phyloP scores from a whole-genome alignment of 2,888 invertebrate species.

The Merodon equestris region DNA sequence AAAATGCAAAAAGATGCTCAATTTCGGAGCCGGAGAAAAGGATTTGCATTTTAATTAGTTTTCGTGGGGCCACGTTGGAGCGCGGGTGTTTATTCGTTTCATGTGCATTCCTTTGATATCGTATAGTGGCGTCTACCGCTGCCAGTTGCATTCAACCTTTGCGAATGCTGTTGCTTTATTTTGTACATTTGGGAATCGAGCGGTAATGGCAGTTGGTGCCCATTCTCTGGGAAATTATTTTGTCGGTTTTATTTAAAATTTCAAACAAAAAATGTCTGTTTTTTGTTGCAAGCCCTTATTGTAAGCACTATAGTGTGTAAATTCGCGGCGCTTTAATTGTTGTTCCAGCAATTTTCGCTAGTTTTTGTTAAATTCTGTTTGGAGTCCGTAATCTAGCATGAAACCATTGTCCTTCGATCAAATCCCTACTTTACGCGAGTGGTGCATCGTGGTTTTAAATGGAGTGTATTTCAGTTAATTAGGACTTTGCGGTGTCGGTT shows the following conservation, averaged over 20 bases:
- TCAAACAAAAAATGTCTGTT: constrained; percentile 34
- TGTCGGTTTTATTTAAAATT: constrained; percentile 55
- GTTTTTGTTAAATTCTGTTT: constrained; percentile 1
- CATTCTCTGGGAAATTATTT: constrained; percentile 47
- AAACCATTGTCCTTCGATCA: constrained; percentile 53
- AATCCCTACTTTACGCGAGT: constrained; percentile 43
- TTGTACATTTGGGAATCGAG: constrained; percentile 46
- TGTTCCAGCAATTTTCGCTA: no score
- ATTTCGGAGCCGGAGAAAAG: constrained; percentile 28
- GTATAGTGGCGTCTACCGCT: not conserved
- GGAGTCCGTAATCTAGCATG: constrained; percentile 16
- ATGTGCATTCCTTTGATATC: no score
- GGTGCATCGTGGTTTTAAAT: constrained; percentile 41
- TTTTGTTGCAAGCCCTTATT: not conserved
- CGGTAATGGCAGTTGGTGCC: constrained; percentile 36
- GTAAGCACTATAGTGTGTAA: constrained; percentile 45
- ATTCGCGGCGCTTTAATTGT: constrained; percentile 28
- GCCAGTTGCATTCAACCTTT: constrained; percentile 43
- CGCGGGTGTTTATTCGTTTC: constrained; percentile 45
- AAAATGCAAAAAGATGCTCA: constrained; percentile 25
- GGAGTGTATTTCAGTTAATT: constrained; percentile 65
- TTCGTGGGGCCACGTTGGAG: constrained; percentile 17
- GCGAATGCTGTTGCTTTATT: constrained; percentile 14
- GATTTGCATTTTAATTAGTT: constrained; percentile 66
- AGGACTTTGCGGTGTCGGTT: constrained; percentile 47